A percentile compares a stretch with the other conserved stretches of the same genome.
Evolutionary conservation across 2,888 invertebrate species (phyloP).

Genomic region (Perizoma affinitatum): DNA sequence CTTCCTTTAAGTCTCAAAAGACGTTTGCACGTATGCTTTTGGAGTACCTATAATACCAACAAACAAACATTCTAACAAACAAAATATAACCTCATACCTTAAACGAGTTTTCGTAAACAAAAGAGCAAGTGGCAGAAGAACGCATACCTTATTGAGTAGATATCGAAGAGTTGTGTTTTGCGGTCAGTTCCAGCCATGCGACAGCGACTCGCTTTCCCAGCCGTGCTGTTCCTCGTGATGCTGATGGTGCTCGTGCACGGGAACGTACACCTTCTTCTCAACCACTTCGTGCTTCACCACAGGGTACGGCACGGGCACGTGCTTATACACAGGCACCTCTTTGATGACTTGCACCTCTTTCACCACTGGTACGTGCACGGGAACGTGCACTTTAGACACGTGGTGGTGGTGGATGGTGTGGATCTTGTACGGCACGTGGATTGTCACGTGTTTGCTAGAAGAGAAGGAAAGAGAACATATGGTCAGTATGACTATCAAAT

Average conservation of each 20-base stretch:
- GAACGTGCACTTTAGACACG: constrained; percentile 72
- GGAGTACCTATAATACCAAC: too few species aligned
- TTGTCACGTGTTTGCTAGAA: constrained; percentile 70
- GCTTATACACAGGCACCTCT: constrained; percentile 72
- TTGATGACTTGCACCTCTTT: constrained; percentile 76
- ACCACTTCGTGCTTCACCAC: constrained; percentile 71
- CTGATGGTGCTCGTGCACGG: constrained; percentile 58
- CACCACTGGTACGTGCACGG: constrained; percentile 71
- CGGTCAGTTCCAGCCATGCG: constrained; percentile 81
- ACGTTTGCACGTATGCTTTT: too few species aligned
- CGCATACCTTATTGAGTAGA: constrained; percentile 58
- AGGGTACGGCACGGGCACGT: constrained; percentile 71
- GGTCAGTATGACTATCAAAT: constrained; percentile 1
- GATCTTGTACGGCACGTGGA: constrained; percentile 79
- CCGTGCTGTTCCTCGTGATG: constrained; percentile 61
- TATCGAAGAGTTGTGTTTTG: constrained; percentile 28
- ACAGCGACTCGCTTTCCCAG: constrained; percentile 77
- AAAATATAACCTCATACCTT: too few species aligned
- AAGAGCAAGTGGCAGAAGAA: constrained; percentile 2
- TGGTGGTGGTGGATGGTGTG: constrained; percentile 79
- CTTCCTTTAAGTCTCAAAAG: too few species aligned
- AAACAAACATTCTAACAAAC: too few species aligned
- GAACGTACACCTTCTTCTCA: constrained; percentile 74
- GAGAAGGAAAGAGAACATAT: constrained; percentile 2
- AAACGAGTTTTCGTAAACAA: neutral